phyloP scores from a whole-genome alignment of 1,140 invertebrate genomes.

The Ceratitis capitata region DNA sequence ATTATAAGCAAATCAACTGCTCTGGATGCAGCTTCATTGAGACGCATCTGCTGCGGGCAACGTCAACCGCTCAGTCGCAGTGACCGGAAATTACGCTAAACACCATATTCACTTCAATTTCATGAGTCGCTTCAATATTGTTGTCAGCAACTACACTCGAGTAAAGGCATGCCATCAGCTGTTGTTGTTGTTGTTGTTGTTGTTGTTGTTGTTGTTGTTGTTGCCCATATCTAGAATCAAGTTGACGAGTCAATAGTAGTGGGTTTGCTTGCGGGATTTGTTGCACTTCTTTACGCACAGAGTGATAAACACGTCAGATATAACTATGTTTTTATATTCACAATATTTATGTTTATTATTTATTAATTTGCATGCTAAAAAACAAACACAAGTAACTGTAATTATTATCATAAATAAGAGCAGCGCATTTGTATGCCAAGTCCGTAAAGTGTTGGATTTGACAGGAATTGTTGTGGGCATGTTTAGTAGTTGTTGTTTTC shows the following conservation, averaged over 20 bases:
- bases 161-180: background rate
- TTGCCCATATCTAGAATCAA: background rate
- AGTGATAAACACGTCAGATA: background rate
- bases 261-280: slow-evolving; percentile 6
- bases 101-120: slow-evolving; percentile 9
- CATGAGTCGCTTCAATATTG: background rate
- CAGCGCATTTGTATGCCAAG: background rate
- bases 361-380: background rate
- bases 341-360: background rate
- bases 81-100: slow-evolving; percentile 16
- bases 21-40: background rate
- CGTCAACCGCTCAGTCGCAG: background rate
- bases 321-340: no score
- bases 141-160: background rate
- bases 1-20: no score
- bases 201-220: background rate
- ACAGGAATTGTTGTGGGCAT: background rate
- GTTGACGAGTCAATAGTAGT: background rate
- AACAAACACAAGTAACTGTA: background rate
- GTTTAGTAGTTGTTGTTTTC: background rate
- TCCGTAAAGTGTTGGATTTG: background rate
- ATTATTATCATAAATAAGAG: background rate
- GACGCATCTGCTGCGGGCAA: background rate
- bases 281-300: background rate
- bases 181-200: background rate